Base-by-base conservation (phyloP, 2,113 vertebrate genomes). In the Neotragus moschatus region DNA sequence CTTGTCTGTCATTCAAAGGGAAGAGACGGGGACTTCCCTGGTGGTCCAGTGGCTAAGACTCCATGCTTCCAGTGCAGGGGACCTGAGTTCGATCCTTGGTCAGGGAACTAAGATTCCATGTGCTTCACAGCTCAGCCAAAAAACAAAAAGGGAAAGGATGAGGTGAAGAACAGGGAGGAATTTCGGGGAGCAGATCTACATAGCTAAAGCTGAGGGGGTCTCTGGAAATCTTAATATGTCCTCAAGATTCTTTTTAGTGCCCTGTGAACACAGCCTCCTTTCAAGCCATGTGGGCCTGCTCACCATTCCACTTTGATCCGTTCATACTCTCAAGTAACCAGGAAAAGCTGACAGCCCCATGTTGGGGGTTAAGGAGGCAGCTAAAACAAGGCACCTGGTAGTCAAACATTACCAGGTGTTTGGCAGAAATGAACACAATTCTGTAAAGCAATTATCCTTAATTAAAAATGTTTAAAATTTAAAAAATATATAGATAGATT, bases 401-500 rank as follows among this genome's bases (percentile, higher is more conserved):
- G n/a, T 56, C 66, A 60, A 70, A 58, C 80, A 36, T 47, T 53
- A 90, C 36, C 36, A 73, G 21, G 36, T 73, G 36, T 73, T 73
- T 39, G 36, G n/a, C 66, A 73, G 66, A 73, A 73, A 73, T 23
- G 21, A 73, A 39, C 66, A 39, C 66, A 73, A 73, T 39, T 73
- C n/a, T 73, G 66, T 73, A 73, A 39, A 73, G 21, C 66, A 73
- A 25, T 73, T 73, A 39, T 73, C 21, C n/a, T 73, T 39, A 73
- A 73, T 39, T 73, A 73, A 73, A 70, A 73, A 73, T 39, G 36
- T 39, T 73, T 39, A 39, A 23, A 73, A 6, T 73, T 12, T 6
- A 21, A 36, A 21, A 66, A 0, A 66, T 21, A 36, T 2, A 63
- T 17, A n/a, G 0, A 70, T 6, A 70, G 4, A 56, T 7, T n/a